phyloP scores from a whole-genome alignment of 2,797 vertebrate species.

The Sardinella longiceps region DNA sequence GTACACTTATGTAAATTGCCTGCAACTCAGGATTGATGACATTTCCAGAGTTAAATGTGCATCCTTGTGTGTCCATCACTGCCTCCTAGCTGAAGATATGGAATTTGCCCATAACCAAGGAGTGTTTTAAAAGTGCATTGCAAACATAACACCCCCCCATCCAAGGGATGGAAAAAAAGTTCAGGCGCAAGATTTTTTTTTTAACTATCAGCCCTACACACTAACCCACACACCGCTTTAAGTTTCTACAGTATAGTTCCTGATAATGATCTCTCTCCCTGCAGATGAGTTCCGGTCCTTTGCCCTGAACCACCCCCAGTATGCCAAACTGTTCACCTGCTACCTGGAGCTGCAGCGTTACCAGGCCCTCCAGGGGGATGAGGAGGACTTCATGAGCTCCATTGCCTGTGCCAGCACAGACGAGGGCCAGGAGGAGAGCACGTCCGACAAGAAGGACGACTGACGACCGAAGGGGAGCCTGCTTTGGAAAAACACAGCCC shows the following conservation, averaged over 20 bases:
- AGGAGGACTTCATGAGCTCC: slow-evolving; percentile 52
- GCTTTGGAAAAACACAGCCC: not conserved
- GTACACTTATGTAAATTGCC: no score
- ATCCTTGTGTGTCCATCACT: no score
- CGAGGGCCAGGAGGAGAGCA: slow-evolving; percentile 70
- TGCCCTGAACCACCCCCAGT: slow-evolving; percentile 87
- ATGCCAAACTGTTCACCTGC: slow-evolving; percentile 93
- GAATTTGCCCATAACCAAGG: no score
- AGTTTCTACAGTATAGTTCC: not conserved
- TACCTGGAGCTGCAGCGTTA: slow-evolving; percentile 93
- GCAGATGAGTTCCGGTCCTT: slow-evolving; percentile 90
- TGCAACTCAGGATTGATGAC: no score
- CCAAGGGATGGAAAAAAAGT: no score
- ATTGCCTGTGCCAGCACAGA: slow-evolving; percentile 57
- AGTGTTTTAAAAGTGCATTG: no score
- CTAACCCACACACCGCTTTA: no score
- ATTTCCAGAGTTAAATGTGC: no score
- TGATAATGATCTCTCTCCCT: not conserved
- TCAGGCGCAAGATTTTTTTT: no score
- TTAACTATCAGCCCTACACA: no score
- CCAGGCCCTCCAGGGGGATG: slow-evolving; percentile 77
- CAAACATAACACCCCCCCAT: no score
- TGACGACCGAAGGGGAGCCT: slow-evolving; percentile 49
- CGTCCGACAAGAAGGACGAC: slow-evolving; percentile 94
- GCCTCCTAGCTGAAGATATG: no score